These are phyloP conservation scores for Plecturocebus donacophilus DNA, from an alignment of 2,113 vertebrate species.

Conservation along the genomic window DNA sequence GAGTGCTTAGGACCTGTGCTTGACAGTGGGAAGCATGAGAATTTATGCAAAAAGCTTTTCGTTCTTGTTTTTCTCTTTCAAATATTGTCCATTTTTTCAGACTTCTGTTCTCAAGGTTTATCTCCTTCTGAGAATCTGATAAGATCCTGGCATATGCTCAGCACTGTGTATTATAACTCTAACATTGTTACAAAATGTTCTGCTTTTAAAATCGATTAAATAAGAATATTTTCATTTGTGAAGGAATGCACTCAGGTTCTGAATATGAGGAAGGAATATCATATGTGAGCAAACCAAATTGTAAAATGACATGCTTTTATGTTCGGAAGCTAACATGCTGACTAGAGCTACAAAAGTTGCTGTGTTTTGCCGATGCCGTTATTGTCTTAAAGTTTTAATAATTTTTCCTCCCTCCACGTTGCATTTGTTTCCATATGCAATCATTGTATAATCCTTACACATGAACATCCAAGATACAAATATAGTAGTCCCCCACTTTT, in stretches of 20 bases:
- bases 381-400: neutral
- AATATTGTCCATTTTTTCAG: neutral
- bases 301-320: fast-evolving
- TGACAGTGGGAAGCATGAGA: neutral
- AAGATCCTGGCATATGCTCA: neutral
- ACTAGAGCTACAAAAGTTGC: neutral
- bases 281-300: neutral
- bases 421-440: neutral
- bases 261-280: neutral
- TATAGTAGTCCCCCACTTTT: neutral
- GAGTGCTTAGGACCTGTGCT: neutral
- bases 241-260: neutral
- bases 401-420: neutral
- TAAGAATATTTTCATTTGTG: neutral
- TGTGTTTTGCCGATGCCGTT: neutral
- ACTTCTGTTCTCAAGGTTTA: neutral
- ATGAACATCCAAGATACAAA: neutral
- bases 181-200: neutral
- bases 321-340: neutral
- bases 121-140: slow-evolving; percentile 59
- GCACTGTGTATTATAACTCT: neutral
- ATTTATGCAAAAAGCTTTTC: neutral
- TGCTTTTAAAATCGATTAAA: neutral
- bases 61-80: neutral
- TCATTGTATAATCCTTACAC: neutral